Evolutionary conservation across 2,797 vertebrate genomes (phyloP).

Genomic region (Galaxias olidus): DNA sequence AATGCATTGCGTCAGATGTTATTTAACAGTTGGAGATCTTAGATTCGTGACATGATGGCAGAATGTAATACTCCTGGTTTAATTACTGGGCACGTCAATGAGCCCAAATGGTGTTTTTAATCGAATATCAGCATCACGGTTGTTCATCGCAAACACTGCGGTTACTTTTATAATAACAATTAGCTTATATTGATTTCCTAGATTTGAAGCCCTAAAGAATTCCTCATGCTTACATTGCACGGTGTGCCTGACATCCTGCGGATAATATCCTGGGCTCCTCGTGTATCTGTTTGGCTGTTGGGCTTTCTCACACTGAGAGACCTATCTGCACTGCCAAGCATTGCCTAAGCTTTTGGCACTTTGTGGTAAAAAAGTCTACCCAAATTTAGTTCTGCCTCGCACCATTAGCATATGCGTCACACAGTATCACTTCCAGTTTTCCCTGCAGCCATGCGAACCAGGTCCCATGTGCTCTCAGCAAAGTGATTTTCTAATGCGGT

Average conservation of each 20-base stretch:
- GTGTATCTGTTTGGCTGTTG: slow-evolving; percentile 9
- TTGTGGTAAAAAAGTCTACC: slow-evolving; percentile 26
- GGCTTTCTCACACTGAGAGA: slow-evolving; percentile 5
- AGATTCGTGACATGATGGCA: slow-evolving; percentile 41
- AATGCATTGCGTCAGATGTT: slow-evolving; percentile 42
- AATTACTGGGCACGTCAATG: slow-evolving; percentile 52
- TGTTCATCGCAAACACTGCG: slow-evolving; percentile 61
- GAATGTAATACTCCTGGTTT: slow-evolving; percentile 38
- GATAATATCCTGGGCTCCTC: slow-evolving; percentile 26
- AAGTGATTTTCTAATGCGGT: slow-evolving; percentile 32
- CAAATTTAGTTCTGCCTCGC: slow-evolving; percentile 46
- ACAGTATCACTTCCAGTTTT: slow-evolving; percentile 44
- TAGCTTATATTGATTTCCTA: slow-evolving; percentile 52
- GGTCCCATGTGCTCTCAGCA: slow-evolving; percentile 22
- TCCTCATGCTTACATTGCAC: slow-evolving; percentile 10
- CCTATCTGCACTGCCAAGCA: slow-evolving; percentile 13
- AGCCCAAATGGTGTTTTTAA: slow-evolving; percentile 60
- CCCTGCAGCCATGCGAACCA: slow-evolving; percentile 20
- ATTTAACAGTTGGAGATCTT: slow-evolving; percentile 49
- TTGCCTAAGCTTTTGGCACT: slow-evolving; percentile 32
- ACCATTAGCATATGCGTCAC: slow-evolving; percentile 40
- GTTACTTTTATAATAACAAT: slow-evolving; percentile 57
- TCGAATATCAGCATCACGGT: slow-evolving; percentile 58
- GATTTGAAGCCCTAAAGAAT: slow-evolving; percentile 39
- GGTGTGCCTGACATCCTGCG: not conserved